A percentile compares a stretch with the other conserved stretches of the same genome.
Evolutionary conservation across 2,888 invertebrate genomes (phyloP).

Genomic region (Biston betularia): DNA sequence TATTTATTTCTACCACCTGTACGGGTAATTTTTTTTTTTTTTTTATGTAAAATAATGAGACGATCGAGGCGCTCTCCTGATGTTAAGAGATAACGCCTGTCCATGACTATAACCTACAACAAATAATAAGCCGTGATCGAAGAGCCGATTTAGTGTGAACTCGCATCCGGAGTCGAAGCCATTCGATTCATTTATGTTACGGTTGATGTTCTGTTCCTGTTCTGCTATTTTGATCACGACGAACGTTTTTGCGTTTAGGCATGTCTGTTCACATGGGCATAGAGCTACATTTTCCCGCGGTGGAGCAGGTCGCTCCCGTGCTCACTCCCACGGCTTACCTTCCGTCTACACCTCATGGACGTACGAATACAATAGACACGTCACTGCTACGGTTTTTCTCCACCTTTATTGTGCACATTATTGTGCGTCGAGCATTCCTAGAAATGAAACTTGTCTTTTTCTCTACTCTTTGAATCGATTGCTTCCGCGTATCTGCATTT

Average conservation of each 20-base stretch:
- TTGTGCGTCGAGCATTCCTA: slow-evolving; percentile 72
- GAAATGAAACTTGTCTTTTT: slow-evolving; percentile 77
- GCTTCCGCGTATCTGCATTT: slow-evolving; percentile 72
- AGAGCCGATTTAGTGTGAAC: slow-evolving; percentile 51
- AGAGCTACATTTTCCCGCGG: slow-evolving; percentile 74
- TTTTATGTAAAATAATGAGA: too few relatives aligned
- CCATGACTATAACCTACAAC: slow-evolving; percentile 52
- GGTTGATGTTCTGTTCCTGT: slow-evolving; percentile 33
- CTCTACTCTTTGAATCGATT: slow-evolving; percentile 65
- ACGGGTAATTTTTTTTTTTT: too few relatives aligned
- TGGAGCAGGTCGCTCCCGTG: slow-evolving; percentile 64
- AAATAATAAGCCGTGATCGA: slow-evolving; percentile 50
- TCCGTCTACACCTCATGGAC: slow-evolving; percentile 72
- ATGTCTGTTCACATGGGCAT: slow-evolving; percentile 57
- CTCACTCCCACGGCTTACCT: slow-evolving; percentile 76
- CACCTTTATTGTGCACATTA: slow-evolving; percentile 73
- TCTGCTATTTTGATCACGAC: slow-evolving; percentile 50
- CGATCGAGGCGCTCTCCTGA: too few relatives aligned
- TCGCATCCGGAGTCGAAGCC: slow-evolving; percentile 47
- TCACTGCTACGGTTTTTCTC: slow-evolving; percentile 73
- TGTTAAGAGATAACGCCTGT: slow-evolving; percentile 54
- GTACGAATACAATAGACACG: slow-evolving; percentile 78
- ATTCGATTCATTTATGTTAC: slow-evolving; percentile 38
- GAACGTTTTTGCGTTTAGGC: slow-evolving; percentile 50
- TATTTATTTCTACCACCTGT: too few relatives aligned